These are phyloP conservation scores for Molanna angustata DNA, from an alignment of 2,888 invertebrate genomes.

Conservation along the genomic window DNA sequence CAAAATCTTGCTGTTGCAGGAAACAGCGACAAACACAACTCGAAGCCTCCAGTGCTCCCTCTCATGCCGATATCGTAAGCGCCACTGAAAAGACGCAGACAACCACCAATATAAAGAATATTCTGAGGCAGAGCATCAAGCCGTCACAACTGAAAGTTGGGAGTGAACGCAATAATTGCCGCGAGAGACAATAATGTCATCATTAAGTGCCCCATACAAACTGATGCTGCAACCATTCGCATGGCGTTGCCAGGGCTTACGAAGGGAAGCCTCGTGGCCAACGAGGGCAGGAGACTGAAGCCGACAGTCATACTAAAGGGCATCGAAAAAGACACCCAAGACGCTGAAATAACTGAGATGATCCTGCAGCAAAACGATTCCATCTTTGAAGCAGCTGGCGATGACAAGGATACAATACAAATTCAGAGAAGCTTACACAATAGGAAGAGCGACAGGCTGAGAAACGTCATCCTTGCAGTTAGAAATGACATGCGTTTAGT, in stretches of 20 bases:
- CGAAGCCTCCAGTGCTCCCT: too few species aligned
- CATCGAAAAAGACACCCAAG: not conserved
- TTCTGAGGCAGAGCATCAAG: not conserved
- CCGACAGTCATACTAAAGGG: conserved; percentile 1
- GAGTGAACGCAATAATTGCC: not conserved
- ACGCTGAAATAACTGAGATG: not conserved
- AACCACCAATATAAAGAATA: not conserved
- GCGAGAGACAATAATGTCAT: not conserved
- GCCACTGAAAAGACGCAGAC: not conserved
- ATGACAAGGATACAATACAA: not conserved
- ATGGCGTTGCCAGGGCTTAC: not conserved
- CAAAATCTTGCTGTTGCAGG: too few species aligned
- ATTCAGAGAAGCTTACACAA: not conserved
- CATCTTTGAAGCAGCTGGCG: too few species aligned
- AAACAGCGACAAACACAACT: too few species aligned
- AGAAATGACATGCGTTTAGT: not conserved
- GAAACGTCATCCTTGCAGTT: too few species aligned
- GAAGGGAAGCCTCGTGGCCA: not conserved
- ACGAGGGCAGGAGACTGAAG: not conserved
- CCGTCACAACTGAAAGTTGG: not conserved
- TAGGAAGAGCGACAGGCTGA: not conserved
- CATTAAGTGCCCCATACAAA: too few species aligned
- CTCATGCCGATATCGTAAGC: conserved; percentile 3
- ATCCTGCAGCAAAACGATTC: conserved; percentile 1
- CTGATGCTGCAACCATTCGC: not conserved